Evolutionary conservation across 2,797 vertebrate species (phyloP).

Genomic region (Melanotaenia boesemani): DNA sequence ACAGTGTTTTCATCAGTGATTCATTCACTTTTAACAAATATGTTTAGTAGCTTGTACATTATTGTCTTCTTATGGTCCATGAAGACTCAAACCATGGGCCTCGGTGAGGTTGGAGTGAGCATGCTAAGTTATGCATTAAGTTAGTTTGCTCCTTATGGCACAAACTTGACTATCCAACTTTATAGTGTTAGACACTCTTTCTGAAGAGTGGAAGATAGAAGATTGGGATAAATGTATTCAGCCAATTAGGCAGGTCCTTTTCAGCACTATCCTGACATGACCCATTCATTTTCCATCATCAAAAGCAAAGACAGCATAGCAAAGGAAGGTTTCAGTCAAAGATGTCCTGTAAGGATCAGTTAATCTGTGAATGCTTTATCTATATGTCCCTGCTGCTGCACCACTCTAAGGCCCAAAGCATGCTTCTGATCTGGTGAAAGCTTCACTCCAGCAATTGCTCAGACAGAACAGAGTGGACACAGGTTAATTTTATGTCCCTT

Average conservation of each 20-base stretch:
- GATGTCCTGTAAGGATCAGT: neutral
- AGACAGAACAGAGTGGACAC: neutral
- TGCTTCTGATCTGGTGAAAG: constrained; percentile 5
- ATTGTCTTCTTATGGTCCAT: neutral
- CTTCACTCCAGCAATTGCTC: constrained; percentile 10
- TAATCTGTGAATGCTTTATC: neutral
- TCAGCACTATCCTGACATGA: neutral
- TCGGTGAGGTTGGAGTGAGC: neutral
- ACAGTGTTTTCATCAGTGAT: neutral
- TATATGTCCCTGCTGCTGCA: neutral
- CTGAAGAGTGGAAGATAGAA: neutral
- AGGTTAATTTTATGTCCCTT: constrained; percentile 10
- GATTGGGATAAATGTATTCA: neutral
- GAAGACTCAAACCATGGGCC: neutral
- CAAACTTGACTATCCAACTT: neutral
- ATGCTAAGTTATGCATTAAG: neutral
- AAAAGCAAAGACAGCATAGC: neutral
- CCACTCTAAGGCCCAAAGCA: neutral
- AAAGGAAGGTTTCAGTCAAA: constrained; percentile 7
- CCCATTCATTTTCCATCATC: neutral
- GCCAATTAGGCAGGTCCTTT: neutral
- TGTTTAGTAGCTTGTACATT: neutral
- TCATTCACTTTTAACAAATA: neutral
- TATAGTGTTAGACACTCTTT: neutral
- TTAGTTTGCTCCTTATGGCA: constrained; percentile 1